Evolutionary conservation across 2,888 invertebrate genomes (phyloP), one percentile per base, ranked within the genome.

Genomic region (Achlya flavicornis): DNA sequence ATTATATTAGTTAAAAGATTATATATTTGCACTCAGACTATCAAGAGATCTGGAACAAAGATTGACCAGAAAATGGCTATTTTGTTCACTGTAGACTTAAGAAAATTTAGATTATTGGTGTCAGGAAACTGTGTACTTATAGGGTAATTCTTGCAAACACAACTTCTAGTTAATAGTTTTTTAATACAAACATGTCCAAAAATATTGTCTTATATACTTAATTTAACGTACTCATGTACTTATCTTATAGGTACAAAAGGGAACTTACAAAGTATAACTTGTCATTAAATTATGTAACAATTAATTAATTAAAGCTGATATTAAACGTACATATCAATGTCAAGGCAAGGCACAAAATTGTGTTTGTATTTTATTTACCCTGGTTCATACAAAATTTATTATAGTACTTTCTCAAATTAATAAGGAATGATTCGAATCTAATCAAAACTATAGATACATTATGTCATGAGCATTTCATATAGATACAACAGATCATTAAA

Each of bases 381-480:
- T 48, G 48, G 1, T 53, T 53, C 53, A 53, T 16, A 53, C 19
- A 10, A 19, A 53, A 7, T 0, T 19, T 10, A 16, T 14, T 48
- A 53, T 53, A 19, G 3, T n/a, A 16, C n/a, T 41, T 41, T n/a
- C 14, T 19, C 16, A 53, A 46, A 48, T 48, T 4, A 53, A 10
- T 16, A 53, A 53, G 53, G 53, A 53, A 53, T 53, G 53, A 53
- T 53, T 53, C 16, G 8, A 46, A 43, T 43, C 43, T 43, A 14
- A 46, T 43, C 1, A 3, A 38, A 43, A 12, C 14, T 43, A 14
- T 14, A 43, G 4, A 14, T 43, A 14, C 14, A 43, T 14, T 14
- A 43, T 46, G n/a, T n/a, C n/a, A 60, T 70, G 67, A 73, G 73
- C 65, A 66, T 67, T 61, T 19, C 69, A 73, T 65, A 38, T 38